Evolutionary conservation across 2,888 invertebrate species (phyloP), one percentile per base, ranked within the genome.

Genomic region (Notodonta dromedarius): DNA sequence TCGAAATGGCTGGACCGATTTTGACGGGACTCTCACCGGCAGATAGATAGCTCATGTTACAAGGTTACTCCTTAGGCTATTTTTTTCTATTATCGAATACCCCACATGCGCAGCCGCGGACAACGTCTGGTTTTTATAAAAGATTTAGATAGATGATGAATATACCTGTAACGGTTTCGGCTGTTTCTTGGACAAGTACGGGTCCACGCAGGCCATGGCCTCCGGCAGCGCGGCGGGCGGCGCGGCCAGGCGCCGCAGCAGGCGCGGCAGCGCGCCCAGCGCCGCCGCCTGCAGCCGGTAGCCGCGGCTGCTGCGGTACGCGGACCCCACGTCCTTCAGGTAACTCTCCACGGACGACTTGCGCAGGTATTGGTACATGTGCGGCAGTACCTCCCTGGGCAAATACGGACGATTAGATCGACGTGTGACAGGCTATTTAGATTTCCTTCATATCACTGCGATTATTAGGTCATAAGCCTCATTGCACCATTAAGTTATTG

Each of bases 311-410:
- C 88, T 93, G 69, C 95, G 90, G 83, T 96, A 96, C 11, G 94
- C 85, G 0, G 94, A 89, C 2, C 94, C 94, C 6, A 85, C 85
- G 80, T 95, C 94, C 77, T 95, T 94, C 62, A 95, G 88, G 66
- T 90, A 89, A 80, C 96, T 97, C 67, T 94, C 94, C 24, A 81
- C 77, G 0, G 95, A 85, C 0, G 95, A 90, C 57, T 88, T 89
- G 39, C 74, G 77, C 5, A 97, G 88, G 76, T 94, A 95, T 58
- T 86, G 80, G 73, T 94, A 94, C 8, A 97, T 78, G 58, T 91
- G 87, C 0, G 96, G 96, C 16, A 97, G 85, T 0, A 96, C 95
- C 74, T 97, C 95, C 65, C 96, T 97, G 85, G 0, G 9, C 8
- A 4, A 42, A 4, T 42, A 35, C 35, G 35, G 35, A 6, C 7